Evolutionary conservation across 1,140 invertebrate species (phyloP).

Genomic region (Phymastichus coffea): DNA sequence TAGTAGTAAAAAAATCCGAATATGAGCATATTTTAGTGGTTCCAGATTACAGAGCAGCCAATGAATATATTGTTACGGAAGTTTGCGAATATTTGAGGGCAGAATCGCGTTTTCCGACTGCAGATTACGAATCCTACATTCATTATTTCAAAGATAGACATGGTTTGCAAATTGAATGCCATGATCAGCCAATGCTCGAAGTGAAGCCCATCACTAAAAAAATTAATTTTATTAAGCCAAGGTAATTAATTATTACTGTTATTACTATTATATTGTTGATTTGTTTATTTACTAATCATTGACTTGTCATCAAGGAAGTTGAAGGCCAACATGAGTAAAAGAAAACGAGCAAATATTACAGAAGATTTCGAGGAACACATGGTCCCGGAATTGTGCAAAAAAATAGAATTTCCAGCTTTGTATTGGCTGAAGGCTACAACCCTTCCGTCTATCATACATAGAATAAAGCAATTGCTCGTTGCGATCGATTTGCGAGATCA

Average conservation of each 20-base stretch:
- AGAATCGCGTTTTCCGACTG: constrained; percentile 75
- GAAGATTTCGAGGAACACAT: constrained; percentile 75
- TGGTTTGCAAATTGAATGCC: constrained; percentile 67
- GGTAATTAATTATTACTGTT: constrained; percentile 47
- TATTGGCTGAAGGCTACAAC: constrained; percentile 89
- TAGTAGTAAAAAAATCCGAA: constrained; percentile 30
- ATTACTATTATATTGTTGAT: not conserved
- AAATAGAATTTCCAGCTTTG: constrained; percentile 80
- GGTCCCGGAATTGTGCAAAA: constrained; percentile 87
- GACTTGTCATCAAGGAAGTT: constrained; percentile 35
- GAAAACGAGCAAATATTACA: constrained; percentile 54
- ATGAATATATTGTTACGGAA: constrained; percentile 77
- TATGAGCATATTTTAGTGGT: constrained; percentile 44
- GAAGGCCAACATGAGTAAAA: constrained; percentile 38
- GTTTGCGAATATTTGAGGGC: constrained; percentile 81
- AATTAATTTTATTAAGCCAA: constrained; percentile 74
- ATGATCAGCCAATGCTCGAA: constrained; percentile 81
- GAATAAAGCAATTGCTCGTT: constrained; percentile 74
- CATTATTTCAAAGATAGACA: constrained; percentile 86
- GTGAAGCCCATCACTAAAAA: constrained; percentile 81
- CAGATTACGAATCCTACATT: constrained; percentile 71
- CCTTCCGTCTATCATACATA: constrained; percentile 85
- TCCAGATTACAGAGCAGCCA: constrained; percentile 42
- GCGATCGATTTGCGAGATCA: constrained; percentile 75
- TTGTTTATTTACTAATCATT: not conserved